These are phyloP conservation scores for Drosophila neocordata DNA, from an alignment of 1,140 invertebrate species.

Conservation along the genomic window DNA sequence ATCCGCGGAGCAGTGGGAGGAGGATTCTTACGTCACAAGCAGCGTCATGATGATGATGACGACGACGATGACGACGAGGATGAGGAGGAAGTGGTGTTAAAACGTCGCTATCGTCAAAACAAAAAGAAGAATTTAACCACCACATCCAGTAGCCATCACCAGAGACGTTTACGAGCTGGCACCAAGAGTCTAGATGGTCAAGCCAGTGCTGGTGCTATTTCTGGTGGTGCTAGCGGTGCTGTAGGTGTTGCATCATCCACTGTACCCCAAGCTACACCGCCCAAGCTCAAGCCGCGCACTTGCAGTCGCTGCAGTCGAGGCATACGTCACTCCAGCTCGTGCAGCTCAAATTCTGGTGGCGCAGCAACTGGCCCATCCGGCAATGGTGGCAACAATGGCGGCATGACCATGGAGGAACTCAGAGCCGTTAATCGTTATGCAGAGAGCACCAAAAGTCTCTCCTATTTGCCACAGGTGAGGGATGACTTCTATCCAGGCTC, in stretches of 20 bases:
- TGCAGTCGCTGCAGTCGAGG: constrained; percentile 79
- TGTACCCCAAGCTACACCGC: constrained; percentile 21
- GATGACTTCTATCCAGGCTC: constrained; percentile 80
- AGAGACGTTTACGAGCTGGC: constrained; percentile 68
- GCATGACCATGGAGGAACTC: constrained; percentile 92
- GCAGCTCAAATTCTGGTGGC: constrained; percentile 86
- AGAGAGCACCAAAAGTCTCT: constrained; percentile 95
- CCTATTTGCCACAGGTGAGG: constrained; percentile 93
- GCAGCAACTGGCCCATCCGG: constrained; percentile 86
- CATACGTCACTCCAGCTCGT: constrained; percentile 84
- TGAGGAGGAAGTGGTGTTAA: constrained; percentile 64
- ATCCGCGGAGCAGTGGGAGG: constrained; percentile 39
- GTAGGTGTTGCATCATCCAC: constrained; percentile 14
- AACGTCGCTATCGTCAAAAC: constrained; percentile 78
- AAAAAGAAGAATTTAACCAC: constrained; percentile 67
- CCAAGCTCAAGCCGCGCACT: constrained; percentile 61
- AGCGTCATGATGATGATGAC: constrained; percentile 52
- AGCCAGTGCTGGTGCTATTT: constrained; percentile 40
- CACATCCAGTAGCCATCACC: constrained; percentile 61
- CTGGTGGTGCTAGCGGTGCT: constrained; percentile 23
- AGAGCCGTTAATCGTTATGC: constrained; percentile 93
- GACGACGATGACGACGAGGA: constrained; percentile 77
- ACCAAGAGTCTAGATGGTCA: constrained; percentile 72
- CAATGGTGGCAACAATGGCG: constrained; percentile 81
- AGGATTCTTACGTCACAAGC: constrained; percentile 31